phyloP scores from a whole-genome alignment of 2,888 invertebrate genomes.

The Leptinotarsa rubiginosa region DNA sequence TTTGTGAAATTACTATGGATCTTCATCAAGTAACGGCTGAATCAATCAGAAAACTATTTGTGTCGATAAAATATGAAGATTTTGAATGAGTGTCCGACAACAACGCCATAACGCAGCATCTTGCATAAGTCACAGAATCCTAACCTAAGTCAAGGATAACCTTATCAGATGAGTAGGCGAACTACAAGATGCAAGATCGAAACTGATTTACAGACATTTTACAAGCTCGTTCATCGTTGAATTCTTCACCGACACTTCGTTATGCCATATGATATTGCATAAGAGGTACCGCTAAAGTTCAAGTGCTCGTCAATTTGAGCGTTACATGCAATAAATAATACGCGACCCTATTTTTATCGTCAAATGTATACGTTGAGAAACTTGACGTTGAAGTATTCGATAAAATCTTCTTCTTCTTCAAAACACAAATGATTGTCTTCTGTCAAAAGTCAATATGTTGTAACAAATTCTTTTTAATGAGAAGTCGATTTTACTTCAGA shows the following conservation, averaged over 20 bases:
- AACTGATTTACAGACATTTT: neutral
- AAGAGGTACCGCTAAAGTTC: neutral
- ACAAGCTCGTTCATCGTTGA: neutral
- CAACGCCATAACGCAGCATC: neutral
- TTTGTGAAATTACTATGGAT: too few species aligned
- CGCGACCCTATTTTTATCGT: neutral
- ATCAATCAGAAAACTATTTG: too few species aligned
- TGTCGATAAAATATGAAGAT: too few species aligned
- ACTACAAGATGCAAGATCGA: neutral
- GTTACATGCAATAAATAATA: too few species aligned
- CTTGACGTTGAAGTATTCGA: too few species aligned
- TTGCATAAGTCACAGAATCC: conserved; percentile 32
- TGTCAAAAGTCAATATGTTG: too few species aligned
- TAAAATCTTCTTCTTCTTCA: too few species aligned
- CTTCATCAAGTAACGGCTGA: too few species aligned
- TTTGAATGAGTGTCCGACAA: neutral
- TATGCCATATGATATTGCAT: neutral
- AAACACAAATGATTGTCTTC: too few species aligned
- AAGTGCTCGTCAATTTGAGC: neutral
- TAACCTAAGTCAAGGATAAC: conserved; percentile 31
- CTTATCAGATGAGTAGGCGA: conserved; percentile 21
- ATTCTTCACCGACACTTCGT: neutral
- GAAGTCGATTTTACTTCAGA: too few species aligned
- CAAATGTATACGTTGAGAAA: neutral
- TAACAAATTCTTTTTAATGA: too few species aligned